phyloP scores from a whole-genome alignment of 1,140 invertebrate species.

The Drosophila tani region DNA sequence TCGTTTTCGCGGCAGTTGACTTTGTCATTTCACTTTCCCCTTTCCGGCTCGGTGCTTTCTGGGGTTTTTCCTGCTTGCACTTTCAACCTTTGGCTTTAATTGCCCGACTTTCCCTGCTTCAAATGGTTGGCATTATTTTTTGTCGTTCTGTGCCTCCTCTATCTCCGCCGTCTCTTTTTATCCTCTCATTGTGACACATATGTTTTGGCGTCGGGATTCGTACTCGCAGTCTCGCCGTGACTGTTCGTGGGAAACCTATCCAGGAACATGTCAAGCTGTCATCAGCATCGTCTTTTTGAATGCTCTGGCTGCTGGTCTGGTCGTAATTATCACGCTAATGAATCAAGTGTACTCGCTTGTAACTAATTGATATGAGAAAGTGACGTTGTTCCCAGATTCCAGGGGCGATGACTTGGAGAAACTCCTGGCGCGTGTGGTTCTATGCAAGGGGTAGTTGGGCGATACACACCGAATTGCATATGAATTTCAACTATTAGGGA shows the following conservation, averaged over 20 bases:
- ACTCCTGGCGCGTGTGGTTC: conserved; percentile 23
- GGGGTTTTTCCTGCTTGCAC: conserved; percentile 11
- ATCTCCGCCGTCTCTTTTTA: neutral
- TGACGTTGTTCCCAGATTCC: conserved; percentile 40
- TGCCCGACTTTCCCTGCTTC: conserved; percentile 33
- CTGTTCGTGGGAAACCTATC: conserved; percentile 64
- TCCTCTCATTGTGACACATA: conserved; percentile 49
- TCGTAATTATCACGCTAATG: conserved; percentile 81
- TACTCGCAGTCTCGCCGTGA: neutral
- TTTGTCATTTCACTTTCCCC: conserved; percentile 52
- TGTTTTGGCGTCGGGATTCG: conserved; percentile 24
- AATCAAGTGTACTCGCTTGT: conserved; percentile 80
- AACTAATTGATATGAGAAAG: conserved; percentile 82
- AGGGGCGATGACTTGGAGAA: conserved; percentile 27
- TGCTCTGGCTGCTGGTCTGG: conserved; percentile 40
- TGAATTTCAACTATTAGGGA: conserved; percentile 29
- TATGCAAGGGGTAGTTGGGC: conserved; percentile 21
- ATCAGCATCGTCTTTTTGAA: conserved; percentile 36
- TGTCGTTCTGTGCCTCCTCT: neutral
- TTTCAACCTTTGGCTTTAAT: conserved; percentile 48
- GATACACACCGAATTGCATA: conserved; percentile 58
- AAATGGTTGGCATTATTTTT: conserved; percentile 64
- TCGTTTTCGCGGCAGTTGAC: conserved; percentile 76
- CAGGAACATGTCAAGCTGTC: conserved; percentile 58
- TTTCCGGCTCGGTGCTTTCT: conserved; percentile 8